Base-by-base conservation (phyloP, 2,888 invertebrate genomes). In the Ennomos erosarius region DNA sequence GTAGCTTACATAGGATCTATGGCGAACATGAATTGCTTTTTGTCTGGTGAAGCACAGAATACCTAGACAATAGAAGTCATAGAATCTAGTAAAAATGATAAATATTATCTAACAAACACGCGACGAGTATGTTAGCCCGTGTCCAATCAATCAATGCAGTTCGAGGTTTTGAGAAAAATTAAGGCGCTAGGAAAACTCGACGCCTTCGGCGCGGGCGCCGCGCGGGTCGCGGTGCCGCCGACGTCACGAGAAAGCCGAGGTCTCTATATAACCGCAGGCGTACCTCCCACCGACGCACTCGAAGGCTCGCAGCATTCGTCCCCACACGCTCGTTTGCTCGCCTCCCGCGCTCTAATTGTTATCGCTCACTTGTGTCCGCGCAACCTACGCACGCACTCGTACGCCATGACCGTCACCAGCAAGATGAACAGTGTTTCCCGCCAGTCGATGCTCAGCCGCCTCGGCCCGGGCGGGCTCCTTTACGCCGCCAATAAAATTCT, bases 391-490 rank as follows among this genome's bases (percentile, higher is more conserved):
- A 75, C 71, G 62, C 78, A 79, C 83, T 82, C 84, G 83, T 79
- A 71, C 81, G 73, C 68, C 70, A 93, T 93, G 93, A 93, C 93
- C 57, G 92, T 93, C 73, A 82, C 88, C 75, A 92, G 92, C 84
- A 92, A 92, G 79, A 90, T 93, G 90, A 93, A 92, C 81, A 91
- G 90, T 80, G 91, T 93, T 65, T 90, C 92, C 78, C 90, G 92
- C 79, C 91, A 87, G 73, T 88, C 91, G 64, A 77, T 89, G 77
- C 81, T 91, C 74, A 85, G 86, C 71, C 92, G 91, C 56, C 82
- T 92, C 73, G 91, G 92, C 73, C 92, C 92, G 55, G 92, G 92
- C 59, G 91, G 91, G 45, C 82, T 92, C 33, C 85, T 90, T 60
- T 92, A 92, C 75, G 89, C 91, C 76, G 90, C 91, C 70, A 88